Evolutionary conservation across 2,113 vertebrate genomes (phyloP), one percentile per base, ranked within the genome.

Genomic region (Callipepla squamata): DNA sequence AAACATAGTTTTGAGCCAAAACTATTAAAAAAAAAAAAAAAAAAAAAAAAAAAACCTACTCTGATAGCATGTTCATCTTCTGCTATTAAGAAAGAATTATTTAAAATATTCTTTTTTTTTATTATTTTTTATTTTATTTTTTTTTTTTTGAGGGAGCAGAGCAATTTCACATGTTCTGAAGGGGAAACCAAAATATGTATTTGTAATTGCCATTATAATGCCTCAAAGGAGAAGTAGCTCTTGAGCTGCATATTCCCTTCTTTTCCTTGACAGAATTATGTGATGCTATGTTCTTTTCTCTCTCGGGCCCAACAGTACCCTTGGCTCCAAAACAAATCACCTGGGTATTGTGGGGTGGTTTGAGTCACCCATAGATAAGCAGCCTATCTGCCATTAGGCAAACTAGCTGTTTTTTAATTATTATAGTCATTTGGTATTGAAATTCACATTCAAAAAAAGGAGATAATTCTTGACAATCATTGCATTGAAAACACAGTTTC

Each of bases 1-100:
- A 83, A 47, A 72, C 0, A 25, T 80, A 80, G 85, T 83, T 75
- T 70, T 44, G 84, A 93, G 87, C 85, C 89, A 92, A 92, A 94
- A 26, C 38, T 78, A 78, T 91, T 89, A 89, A 36, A 36, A 36
- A 36, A 36, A 36, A 6, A 36, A 36, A 36, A 36, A 36, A 36
- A 36, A 36, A 36, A 6, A 36, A 36, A 50, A 81, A 53, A 81
- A 93, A 81, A 95, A 91, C 42, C 42, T 76, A 92, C 67, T 67
- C 59, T 89, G 70, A 34, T 87, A 75, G 3, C 0, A 0, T 70
- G 48, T 82, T 81, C 82, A 14, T 63, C 62, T 89, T 92, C 75
- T 53, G 18, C 28, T 84, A n/a, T 76, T 76, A 73, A 25, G 84
- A 85, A 90, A 65, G 7, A 73, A 50, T 58, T 82, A 5, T 28